A percentile compares a stretch with the other conserved stretches of the same genome.
Conservation (phyloP, 2,888 invertebrate species). For the Philonicus albiceps region DNA sequence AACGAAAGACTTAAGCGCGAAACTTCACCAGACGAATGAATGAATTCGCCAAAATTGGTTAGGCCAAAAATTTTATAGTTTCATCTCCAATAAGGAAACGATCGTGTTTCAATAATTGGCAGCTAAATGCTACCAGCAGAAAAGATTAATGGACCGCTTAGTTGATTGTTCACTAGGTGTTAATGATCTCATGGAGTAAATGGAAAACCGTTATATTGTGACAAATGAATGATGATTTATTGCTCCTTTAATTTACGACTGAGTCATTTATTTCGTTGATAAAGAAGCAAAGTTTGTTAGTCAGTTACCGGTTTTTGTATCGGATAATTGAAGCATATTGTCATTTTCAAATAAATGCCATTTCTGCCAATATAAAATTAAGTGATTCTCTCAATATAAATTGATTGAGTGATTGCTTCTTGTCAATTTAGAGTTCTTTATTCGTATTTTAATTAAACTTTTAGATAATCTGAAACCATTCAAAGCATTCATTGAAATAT, state of each 20-base stretch:
- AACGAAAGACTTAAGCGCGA: background rate
- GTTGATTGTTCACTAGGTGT: background rate
- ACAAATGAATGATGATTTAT: background rate
- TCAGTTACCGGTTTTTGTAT: background rate
- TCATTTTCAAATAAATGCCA: background rate
- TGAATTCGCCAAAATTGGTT: background rate
- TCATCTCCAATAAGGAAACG: background rate
- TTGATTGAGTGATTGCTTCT: background rate
- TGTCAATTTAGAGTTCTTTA: background rate
- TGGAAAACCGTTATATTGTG: background rate
- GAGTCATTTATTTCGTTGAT: background rate
- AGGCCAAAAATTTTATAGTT: background rate
- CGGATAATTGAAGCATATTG: background rate
- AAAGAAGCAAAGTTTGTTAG: background rate
- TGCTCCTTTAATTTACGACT: background rate
- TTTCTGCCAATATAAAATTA: background rate
- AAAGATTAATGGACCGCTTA: background rate
- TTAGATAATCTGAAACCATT: background rate
- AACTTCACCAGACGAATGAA: background rate
- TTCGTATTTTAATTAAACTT: background rate
- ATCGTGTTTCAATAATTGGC: background rate
- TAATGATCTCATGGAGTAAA: background rate
- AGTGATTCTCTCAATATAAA: background rate
- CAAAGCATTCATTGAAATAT: background rate
- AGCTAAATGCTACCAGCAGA: background rate